phyloP scores from a whole-genome alignment of 2,888 invertebrate species.

The Eubasilissa splendida region DNA sequence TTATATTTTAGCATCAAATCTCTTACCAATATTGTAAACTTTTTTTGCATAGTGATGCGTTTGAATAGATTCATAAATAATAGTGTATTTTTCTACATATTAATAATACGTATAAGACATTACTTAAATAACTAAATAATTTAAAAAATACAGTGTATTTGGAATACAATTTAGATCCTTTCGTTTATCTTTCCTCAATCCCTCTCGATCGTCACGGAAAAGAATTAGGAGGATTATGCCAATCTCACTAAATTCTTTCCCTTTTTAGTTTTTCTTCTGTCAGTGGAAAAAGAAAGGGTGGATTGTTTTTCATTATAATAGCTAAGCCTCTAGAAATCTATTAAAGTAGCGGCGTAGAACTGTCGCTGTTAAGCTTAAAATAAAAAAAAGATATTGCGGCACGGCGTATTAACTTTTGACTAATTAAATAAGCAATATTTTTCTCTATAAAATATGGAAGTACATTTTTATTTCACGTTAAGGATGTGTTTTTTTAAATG shows the following conservation, averaged over 20 bases:
- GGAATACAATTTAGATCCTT: no score
- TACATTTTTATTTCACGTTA: no score
- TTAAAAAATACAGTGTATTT: no score
- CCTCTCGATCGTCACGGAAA: conserved; percentile 32
- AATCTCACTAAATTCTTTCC: conserved; percentile 49
- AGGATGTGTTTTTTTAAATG: no score
- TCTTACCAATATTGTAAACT: no score
- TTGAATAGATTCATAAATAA: no score
- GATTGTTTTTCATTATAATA: conserved; percentile 42
- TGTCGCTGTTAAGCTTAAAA: neutral
- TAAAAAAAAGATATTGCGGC: neutral
- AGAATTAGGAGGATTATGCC: conserved; percentile 53
- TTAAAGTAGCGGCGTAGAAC: neutral
- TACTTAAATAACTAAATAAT: no score
- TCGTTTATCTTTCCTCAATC: conserved; percentile 5
- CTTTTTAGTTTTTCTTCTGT: conserved; percentile 39
- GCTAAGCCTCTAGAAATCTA: neutral
- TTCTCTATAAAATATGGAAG: no score
- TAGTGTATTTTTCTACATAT: no score
- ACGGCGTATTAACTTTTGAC: conserved; percentile 12
- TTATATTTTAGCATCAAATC: no score
- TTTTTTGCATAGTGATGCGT: no score
- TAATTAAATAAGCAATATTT: neutral
- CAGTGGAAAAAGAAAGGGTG: conserved; percentile 36
- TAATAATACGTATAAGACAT: no score